A percentile compares a stretch with the other conserved stretches of the same genome.
These are phyloP conservation scores for Adelges cooleyi DNA, from an alignment of 1,140 invertebrate genomes.

Conservation along the genomic window DNA sequence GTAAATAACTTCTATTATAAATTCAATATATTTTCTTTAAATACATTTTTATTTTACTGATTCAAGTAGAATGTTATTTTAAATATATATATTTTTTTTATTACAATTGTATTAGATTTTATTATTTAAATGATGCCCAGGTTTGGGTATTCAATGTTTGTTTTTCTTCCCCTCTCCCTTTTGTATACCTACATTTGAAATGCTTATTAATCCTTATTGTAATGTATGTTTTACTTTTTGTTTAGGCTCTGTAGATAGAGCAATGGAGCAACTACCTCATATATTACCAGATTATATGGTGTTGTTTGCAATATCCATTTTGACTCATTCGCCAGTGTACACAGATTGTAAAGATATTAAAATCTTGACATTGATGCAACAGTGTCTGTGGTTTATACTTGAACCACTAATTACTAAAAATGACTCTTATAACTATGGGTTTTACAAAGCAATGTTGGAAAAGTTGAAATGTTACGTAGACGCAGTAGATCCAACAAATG, in stretches of 20 bases:
- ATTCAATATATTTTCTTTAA: too few species aligned
- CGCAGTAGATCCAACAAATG: conserved; percentile 67
- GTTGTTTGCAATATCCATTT: conserved; percentile 83
- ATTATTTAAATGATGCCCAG: too few species aligned
- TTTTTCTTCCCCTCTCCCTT: too few species aligned
- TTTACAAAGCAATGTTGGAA: conserved; percentile 87
- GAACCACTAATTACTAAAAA: conserved; percentile 87
- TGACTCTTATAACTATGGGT: conserved; percentile 89
- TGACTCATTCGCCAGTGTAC: conserved; percentile 81
- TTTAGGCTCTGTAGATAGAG: conserved; percentile 45
- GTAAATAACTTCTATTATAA: too few species aligned
- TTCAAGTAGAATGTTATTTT: too few species aligned
- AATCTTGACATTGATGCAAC: conserved; percentile 62
- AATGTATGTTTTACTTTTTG: conserved; percentile 29
- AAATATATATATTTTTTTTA: too few species aligned
- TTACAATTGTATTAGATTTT: too few species aligned
- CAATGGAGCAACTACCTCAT: conserved; percentile 62
- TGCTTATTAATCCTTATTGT: conserved; percentile 5
- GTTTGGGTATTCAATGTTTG: too few species aligned
- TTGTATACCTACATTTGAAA: too few species aligned
- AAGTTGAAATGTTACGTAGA: conserved; percentile 87
- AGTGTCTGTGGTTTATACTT: conserved; percentile 85
- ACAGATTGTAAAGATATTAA: conserved; percentile 58
- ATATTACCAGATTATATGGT: conserved; percentile 93
- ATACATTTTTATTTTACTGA: too few species aligned